phyloP scores from a whole-genome alignment of 2,113 vertebrate genomes.

The Rhinopomastus cyanomelas region DNA sequence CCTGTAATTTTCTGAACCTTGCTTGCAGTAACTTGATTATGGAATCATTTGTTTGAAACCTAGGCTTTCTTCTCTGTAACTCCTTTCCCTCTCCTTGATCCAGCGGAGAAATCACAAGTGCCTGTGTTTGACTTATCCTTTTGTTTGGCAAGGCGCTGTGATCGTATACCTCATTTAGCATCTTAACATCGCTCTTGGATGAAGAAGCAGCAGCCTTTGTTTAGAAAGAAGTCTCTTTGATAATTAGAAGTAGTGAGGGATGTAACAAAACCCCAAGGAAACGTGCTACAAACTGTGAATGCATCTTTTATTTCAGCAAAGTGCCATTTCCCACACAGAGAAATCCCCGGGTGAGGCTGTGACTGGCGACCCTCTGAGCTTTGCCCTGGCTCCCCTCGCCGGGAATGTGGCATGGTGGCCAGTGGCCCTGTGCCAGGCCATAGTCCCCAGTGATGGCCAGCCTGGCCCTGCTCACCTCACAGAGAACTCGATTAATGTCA shows the following conservation, averaged over 20 bases:
- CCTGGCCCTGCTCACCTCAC: background rate
- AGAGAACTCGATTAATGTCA: background rate
- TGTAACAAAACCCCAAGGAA: conserved; percentile 9
- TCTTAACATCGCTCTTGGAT: background rate
- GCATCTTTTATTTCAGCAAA: background rate
- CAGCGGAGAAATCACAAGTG: background rate
- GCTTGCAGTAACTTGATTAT: background rate
- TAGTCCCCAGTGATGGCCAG: too few relatives aligned
- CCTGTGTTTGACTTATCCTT: conserved; percentile 29
- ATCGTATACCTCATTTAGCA: conserved; percentile 20
- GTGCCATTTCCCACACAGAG: background rate
- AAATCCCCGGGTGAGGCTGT: background rate
- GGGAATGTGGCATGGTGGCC: accelerated
- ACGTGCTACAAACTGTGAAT: background rate
- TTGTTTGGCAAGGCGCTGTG: conserved; percentile 22
- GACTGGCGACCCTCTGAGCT: accelerated
- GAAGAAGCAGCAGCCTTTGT: conserved; percentile 41
- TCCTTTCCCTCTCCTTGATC: conserved; percentile 8
- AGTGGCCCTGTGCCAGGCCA: accelerated
- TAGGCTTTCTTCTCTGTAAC: background rate
- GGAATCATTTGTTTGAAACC: background rate
- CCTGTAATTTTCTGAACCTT: background rate
- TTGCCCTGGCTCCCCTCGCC: accelerated
- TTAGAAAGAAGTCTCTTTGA: conserved; percentile 12
- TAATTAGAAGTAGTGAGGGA: background rate